phyloP scores from a whole-genome alignment of 2,113 vertebrate genomes.

The Callipepla squamata region DNA sequence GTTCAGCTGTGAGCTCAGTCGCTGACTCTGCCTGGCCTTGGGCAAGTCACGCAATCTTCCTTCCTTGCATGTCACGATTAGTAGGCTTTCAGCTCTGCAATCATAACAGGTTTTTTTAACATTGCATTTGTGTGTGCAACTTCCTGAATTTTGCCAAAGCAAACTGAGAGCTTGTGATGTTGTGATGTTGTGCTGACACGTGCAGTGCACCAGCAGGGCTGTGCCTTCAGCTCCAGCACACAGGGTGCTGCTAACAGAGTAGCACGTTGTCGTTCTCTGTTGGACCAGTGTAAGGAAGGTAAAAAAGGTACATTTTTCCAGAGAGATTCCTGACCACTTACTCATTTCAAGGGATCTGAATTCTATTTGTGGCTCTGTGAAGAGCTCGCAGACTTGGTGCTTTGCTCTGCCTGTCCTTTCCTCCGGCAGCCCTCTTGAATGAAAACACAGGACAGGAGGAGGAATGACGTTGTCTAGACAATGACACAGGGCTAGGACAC shows the following conservation, averaged over 20 bases:
- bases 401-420: background rate
- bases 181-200: background rate
- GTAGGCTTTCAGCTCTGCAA: background rate
- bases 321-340: background rate
- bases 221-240: background rate
- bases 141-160: constrained; percentile 6
- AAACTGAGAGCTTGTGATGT: background rate
- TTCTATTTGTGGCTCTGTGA: background rate
- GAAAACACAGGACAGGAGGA: constrained; percentile 28
- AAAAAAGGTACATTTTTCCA: background rate
- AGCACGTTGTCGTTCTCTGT: background rate
- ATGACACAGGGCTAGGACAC: constrained; percentile 53
- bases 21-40: fast-evolving
- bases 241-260: background rate
- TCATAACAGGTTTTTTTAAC: background rate
- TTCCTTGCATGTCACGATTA: background rate
- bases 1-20: fast-evolving
- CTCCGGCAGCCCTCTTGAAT: background rate
- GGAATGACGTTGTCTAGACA: constrained; percentile 51
- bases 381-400: background rate
- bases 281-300: background rate
- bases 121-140: background rate
- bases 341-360: background rate
- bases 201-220: background rate
- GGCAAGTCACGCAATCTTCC: background rate